Conservation (phyloP, 2,113 vertebrate genomes). For the Onychostoma macrolepis region DNA sequence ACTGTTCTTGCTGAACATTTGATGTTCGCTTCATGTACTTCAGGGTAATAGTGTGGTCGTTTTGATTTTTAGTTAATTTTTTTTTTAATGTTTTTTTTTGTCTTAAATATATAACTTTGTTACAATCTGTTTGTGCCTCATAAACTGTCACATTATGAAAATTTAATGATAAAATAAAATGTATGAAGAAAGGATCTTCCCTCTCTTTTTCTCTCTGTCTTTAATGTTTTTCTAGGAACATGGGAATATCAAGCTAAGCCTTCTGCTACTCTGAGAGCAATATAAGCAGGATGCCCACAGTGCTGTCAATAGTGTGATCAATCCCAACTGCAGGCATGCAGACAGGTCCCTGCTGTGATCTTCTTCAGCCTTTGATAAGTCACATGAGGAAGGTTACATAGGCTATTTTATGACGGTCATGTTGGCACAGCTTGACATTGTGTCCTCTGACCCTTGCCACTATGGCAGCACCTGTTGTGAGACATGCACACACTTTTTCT, state of each 20-base stretch:
- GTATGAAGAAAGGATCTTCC: neutral
- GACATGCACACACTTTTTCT: neutral
- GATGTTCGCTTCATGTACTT: neutral
- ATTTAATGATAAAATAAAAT: constrained; percentile 19
- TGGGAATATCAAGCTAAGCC: neutral
- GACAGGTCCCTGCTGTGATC: neutral
- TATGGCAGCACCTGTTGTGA: neutral
- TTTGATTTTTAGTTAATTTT: neutral
- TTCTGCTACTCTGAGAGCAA: neutral
- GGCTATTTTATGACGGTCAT: neutral
- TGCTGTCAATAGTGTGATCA: constrained; percentile 18
- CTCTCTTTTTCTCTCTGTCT: neutral
- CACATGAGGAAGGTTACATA: neutral
- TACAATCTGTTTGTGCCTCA: constrained; percentile 35
- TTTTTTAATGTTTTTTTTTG: neutral
- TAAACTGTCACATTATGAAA: constrained; percentile 24
- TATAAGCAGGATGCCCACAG: neutral
- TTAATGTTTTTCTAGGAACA: neutral
- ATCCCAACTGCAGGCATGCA: constrained; percentile 11
- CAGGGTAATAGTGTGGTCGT: constrained; percentile 18
- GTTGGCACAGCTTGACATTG: neutral
- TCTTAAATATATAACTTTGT: neutral
- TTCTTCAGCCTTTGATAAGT: neutral
- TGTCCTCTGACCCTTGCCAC: constrained; percentile 2
- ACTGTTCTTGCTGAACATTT: constrained; percentile 11